Base-by-base conservation (phyloP, 2,797 vertebrate species). In the Chanos chanos region DNA sequence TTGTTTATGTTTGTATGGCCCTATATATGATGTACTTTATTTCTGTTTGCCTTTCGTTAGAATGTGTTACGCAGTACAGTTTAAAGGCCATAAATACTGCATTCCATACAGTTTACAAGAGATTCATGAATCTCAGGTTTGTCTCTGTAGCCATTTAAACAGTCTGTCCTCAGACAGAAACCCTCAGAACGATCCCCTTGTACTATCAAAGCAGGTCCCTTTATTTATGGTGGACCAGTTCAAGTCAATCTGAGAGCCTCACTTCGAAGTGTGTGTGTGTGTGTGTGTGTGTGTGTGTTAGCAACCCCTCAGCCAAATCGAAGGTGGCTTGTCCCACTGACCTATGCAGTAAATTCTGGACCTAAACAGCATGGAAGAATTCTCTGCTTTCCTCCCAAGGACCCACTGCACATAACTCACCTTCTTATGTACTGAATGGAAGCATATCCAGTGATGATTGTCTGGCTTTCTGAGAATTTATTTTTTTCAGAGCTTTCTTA, bases 321-420 rank as follows among this genome's bases (percentile, higher is more conserved):
- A 70, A 73, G 59, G 47, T 53, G 62, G 56, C 18, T 52, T 53
- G 58, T 57, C 41, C 48, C 25, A 39, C 25, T 69, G 67, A 62
- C 71, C 57, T 66, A 53, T 69, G 55, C 64, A 64, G 55, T 68
- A 72, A 64, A 68, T 64, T 34, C 24, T 16, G 21, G 21, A 48
- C 55, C 51, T 53, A 50, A 9, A 43, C 48, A 52, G 25, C 51
- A 57, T 3, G 12, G 16, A 28, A 36, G 59, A 30, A 60, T 60
- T 60, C 10, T 49, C 55, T 49, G 39, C 41, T 54, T 58, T 59
- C n/a, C n/a, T n/a, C n/a, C n/a, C 37, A 49, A 33, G 54, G 66
- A 48, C 40, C 33, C 47, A 19, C 8, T 57, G 28, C 62, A 37
- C 37, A 63, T 63, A 58, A 71, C 71, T 67, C 48, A 34, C n/a